Evolutionary conservation across 2,888 invertebrate species (phyloP).

Genomic region (Alsophila aescularia): DNA sequence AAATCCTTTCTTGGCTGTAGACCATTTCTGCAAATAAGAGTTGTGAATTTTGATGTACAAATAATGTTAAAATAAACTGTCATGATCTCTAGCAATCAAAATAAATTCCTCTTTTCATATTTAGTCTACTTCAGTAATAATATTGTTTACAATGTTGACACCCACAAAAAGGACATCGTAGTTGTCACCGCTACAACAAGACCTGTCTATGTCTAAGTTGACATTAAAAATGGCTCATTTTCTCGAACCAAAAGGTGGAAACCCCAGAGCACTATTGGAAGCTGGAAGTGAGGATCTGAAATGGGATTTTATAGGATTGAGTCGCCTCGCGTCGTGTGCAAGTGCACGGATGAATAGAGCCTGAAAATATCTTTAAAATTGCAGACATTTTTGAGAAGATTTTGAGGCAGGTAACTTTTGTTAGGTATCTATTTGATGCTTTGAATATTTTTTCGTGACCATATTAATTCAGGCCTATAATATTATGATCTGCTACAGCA

Average conservation of each 20-base stretch:
- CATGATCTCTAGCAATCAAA: too few species aligned
- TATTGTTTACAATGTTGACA: constrained; percentile 1
- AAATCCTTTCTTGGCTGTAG: too few species aligned
- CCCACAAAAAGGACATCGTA: not conserved
- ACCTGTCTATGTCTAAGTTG: not conserved
- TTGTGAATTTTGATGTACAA: too few species aligned
- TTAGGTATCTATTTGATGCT: too few species aligned
- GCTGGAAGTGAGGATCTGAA: not conserved
- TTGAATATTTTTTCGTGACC: too few species aligned
- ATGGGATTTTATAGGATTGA: constrained; percentile 18
- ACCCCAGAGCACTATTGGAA: constrained; percentile 4
- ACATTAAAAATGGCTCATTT: not conserved
- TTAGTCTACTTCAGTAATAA: too few species aligned
- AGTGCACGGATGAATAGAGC: constrained; percentile 12
- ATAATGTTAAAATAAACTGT: too few species aligned
- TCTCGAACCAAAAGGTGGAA: constrained; percentile 2
- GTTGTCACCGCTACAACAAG: constrained; percentile 1
- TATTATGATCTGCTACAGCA: too few species aligned
- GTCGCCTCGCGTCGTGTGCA: constrained; percentile 7
- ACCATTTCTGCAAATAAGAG: too few species aligned
- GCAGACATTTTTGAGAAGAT: not conserved
- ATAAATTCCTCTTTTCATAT: too few species aligned
- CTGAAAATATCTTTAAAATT: constrained; percentile 7
- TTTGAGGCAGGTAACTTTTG: too few species aligned
- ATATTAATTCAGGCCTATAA: too few species aligned